Evolutionary conservation across 2,113 vertebrate species (phyloP).

Genomic region (Phoenicopterus ruber): DNA sequence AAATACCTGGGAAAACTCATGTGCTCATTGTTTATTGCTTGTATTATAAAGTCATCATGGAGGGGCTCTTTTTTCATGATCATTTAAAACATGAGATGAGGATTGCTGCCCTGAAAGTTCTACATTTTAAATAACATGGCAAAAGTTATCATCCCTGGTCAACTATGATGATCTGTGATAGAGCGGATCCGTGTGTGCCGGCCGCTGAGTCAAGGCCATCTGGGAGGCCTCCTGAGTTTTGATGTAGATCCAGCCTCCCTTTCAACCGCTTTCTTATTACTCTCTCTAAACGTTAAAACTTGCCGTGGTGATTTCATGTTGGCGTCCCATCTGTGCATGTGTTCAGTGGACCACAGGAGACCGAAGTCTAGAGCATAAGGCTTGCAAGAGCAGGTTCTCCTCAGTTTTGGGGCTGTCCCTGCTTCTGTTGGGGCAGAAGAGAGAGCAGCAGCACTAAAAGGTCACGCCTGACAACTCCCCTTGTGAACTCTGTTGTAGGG

Average conservation of each 20-base stretch:
- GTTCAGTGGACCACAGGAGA: background rate
- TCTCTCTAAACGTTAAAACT: background rate
- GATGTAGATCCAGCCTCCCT: background rate
- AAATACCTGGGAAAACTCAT: background rate
- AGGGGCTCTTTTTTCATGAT: background rate
- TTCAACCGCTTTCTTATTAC: background rate
- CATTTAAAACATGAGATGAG: background rate
- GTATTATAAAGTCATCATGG: background rate
- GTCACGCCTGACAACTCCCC: background rate
- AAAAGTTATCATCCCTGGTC: background rate
- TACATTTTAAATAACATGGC: background rate
- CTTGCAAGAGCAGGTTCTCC: background rate
- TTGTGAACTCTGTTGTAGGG: background rate
- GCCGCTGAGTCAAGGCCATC: background rate
- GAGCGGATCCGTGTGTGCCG: background rate
- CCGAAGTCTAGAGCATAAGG: rapidly evolving
- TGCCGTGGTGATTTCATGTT: background rate
- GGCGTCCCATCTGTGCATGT: background rate
- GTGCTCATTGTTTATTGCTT: background rate
- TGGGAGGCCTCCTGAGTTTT: background rate
- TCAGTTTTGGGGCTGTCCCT: background rate
- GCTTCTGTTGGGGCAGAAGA: background rate
- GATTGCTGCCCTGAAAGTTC: background rate
- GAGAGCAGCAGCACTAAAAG: background rate
- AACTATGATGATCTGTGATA: background rate